Evolutionary conservation across 30 jellyfish, hydroid and myxozoan species (phyloP), one percentile per base, ranked within the genome.

Genomic region (Clytia hemisphaerica): DNA sequence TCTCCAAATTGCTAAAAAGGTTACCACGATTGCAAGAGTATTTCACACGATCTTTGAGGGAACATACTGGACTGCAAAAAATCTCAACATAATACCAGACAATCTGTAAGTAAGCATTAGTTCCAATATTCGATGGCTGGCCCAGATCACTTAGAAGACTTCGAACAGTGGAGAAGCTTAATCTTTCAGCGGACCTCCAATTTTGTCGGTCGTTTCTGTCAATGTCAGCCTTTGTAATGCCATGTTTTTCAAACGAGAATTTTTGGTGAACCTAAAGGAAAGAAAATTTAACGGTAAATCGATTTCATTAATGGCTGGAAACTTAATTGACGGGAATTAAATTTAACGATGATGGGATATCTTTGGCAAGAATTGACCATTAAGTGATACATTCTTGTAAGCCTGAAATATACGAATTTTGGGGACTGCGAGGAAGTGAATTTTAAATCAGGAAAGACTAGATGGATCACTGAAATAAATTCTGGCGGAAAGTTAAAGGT

Each of bases 121-220:
- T 72, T 3, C 79, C 78, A 2, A 16, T 1, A 1, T 58, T 78
- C n/a, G 59, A 58, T 59, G 38, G 78, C 61, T 45, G 50, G 29
- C 71, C 58, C 45, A 15, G 29, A 29, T 75, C 63, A 15, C 35
- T 37, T 15, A 75, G 71, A 22, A 38, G 37, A 1, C 7, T 32
- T 45, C 86, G 46, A 4, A 75, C 88, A 25, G 34, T 59, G 4
- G 79, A 64, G 37, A 75, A 75, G 29, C 61, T 6, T 3, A 75
- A 9, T 12, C 79, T 29, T 33, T 75, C 51, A 27, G 74, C 78
- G 48, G 79, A 60, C 34, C 63, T 79, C 88, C 73, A 75, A 37
- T 75, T 61, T 79, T 60, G 61, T 27, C 88, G 44, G 40, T 46
- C 88, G 1, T 45, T 32, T 22, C 73, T 18, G 16, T 58, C 71